phyloP scores from a whole-genome alignment of 2,113 vertebrate species.

The Petromus typicus region DNA sequence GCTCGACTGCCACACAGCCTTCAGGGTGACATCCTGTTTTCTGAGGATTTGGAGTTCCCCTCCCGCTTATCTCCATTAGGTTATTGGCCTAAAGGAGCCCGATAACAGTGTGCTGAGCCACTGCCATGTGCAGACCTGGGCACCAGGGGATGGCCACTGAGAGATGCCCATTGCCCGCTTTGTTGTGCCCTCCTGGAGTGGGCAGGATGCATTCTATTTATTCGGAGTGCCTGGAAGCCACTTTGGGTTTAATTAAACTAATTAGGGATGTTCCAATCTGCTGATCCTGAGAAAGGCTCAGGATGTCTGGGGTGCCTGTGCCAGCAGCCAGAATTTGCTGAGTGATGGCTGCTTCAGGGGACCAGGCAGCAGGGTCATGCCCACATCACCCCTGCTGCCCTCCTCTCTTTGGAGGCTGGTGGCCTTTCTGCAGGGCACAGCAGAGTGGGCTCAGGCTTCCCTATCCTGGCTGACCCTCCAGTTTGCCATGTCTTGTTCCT shows the following conservation, averaged over 20 bases:
- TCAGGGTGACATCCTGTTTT: neutral
- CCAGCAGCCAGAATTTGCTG: neutral
- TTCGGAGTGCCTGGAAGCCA: slow-evolving; percentile 6
- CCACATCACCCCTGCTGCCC: neutral
- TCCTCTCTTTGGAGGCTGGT: neutral
- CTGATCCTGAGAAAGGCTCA: neutral
- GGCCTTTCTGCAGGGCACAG: neutral
- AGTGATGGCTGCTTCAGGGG: neutral
- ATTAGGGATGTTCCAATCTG: slow-evolving; percentile 31
- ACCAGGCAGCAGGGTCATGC: neutral
- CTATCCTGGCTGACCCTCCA: rapidly evolving
- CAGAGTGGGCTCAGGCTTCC: neutral
- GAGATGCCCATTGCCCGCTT: rapidly evolving
- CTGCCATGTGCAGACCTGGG: neutral
- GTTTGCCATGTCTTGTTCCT: rapidly evolving
- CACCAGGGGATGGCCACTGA: rapidly evolving
- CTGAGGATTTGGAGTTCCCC: neutral
- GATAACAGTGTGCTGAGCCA: rapidly evolving
- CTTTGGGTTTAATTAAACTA: slow-evolving; percentile 68
- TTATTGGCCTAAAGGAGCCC: rapidly evolving
- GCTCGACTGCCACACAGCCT: neutral
- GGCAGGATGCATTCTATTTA: neutral
- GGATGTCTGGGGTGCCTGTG: neutral
- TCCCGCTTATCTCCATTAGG: neutral
- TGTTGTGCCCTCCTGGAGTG: neutral